phyloP scores from a whole-genome alignment of 2,797 vertebrate genomes.

The Melanotaenia trifasciata region DNA sequence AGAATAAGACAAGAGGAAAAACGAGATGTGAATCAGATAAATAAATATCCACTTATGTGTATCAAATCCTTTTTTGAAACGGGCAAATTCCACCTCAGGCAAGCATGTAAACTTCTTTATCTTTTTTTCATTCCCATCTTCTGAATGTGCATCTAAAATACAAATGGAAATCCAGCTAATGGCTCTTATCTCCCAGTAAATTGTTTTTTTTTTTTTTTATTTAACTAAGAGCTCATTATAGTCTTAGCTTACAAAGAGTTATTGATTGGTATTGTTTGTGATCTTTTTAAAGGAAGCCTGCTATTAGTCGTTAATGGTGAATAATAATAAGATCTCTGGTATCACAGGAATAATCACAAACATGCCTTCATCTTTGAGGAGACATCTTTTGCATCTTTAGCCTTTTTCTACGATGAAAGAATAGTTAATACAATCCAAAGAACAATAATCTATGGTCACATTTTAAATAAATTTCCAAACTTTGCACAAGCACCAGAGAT shows the following conservation, averaged over 20 bases:
- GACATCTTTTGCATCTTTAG: not conserved
- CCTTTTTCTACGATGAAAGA: not conserved
- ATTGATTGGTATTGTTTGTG: not conserved
- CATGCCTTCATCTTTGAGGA: not conserved
- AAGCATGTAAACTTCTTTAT: not conserved
- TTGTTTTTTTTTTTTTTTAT: not conserved
- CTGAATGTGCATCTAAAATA: not conserved
- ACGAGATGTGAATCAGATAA: not conserved
- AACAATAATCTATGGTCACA: not conserved
- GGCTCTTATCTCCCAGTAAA: not conserved
- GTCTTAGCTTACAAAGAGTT: not conserved
- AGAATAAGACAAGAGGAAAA: not conserved
- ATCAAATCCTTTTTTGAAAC: too few species aligned
- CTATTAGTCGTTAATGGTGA: not conserved
- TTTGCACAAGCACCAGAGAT: not conserved
- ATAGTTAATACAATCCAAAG: not conserved
- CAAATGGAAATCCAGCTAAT: not conserved
- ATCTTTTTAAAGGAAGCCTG: not conserved
- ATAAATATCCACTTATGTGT: not conserved
- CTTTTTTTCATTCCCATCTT: not conserved
- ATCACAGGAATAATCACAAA: conserved; percentile 20
- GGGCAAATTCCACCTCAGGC: too few species aligned
- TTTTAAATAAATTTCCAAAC: not conserved
- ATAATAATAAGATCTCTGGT: conserved; percentile 6
- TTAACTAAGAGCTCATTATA: not conserved